A percentile compares a stretch with the other conserved stretches of the same genome.
Evolutionary conservation across 2,113 vertebrate genomes (phyloP).

Genomic region (Mormyrus lacerda): DNA sequence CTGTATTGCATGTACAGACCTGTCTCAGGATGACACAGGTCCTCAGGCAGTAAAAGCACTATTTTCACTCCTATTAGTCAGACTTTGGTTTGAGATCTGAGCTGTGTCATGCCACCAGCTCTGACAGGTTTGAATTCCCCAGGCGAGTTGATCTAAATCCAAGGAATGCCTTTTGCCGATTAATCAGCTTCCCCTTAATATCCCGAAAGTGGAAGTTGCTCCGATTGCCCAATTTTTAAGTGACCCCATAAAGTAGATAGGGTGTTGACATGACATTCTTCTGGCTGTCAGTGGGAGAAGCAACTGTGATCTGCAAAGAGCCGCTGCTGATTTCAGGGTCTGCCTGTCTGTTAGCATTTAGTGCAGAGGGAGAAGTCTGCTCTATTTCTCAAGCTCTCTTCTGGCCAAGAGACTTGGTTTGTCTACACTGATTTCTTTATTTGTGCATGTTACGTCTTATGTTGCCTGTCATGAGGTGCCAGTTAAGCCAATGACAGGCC

Average conservation of each 20-base stretch:
- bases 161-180: not conserved
- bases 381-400: not conserved
- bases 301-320: not conserved
- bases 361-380: not conserved
- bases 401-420: not conserved
- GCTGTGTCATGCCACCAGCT: not conserved
- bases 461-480: conserved; percentile 18
- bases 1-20: not conserved
- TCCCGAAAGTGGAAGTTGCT: not conserved
- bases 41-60: not conserved
- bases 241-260: not conserved
- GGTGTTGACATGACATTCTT: not conserved
- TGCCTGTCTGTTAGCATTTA: not conserved
- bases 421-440: conserved; percentile 24
- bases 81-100: not conserved
- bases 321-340: not conserved
- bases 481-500: conserved; percentile 23
- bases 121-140: not conserved
- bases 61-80: not conserved
- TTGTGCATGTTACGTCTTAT: conserved; percentile 14
- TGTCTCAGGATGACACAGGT: not conserved
- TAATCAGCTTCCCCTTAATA: not conserved
- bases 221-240: not conserved
- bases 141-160: not conserved
- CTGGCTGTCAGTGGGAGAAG: conserved; percentile 2